phyloP scores from a whole-genome alignment of 2,797 vertebrate genomes.

The Zalophus californianus region DNA sequence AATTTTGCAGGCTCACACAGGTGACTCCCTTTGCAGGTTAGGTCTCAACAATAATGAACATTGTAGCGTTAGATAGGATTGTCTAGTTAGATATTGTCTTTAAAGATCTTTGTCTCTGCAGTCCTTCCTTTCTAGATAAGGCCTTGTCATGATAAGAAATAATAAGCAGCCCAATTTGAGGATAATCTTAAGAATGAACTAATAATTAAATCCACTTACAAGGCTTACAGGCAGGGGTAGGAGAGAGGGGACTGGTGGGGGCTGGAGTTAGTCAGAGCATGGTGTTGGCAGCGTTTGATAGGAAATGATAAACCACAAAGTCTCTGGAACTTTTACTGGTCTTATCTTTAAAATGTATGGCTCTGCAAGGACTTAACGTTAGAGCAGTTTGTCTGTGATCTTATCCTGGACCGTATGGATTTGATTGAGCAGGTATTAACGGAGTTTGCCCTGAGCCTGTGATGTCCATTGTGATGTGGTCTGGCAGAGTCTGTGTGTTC shows the following conservation, averaged over 20 bases:
- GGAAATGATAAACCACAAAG: neutral
- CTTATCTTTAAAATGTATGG: slow-evolving; percentile 37
- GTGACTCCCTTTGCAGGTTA: neutral
- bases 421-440: neutral
- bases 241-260: neutral
- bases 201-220: neutral
- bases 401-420: neutral
- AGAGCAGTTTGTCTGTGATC: neutral
- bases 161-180: neutral
- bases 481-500: neutral
- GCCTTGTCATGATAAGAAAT: neutral
- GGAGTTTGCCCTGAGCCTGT: neutral
- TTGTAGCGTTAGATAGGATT: neutral
- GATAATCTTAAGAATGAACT: neutral
- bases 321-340: neutral
- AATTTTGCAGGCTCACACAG: neutral
- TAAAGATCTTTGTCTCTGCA: neutral
- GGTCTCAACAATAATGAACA: neutral
- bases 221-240: neutral
- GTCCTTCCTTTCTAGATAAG: neutral
- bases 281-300: neutral
- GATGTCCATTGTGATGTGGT: neutral
- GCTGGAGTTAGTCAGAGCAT: neutral
- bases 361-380: neutral
- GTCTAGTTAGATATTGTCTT: neutral